Conservation (phyloP, 2,797 vertebrate genomes). For the Pachyuromys duprasi region DNA sequence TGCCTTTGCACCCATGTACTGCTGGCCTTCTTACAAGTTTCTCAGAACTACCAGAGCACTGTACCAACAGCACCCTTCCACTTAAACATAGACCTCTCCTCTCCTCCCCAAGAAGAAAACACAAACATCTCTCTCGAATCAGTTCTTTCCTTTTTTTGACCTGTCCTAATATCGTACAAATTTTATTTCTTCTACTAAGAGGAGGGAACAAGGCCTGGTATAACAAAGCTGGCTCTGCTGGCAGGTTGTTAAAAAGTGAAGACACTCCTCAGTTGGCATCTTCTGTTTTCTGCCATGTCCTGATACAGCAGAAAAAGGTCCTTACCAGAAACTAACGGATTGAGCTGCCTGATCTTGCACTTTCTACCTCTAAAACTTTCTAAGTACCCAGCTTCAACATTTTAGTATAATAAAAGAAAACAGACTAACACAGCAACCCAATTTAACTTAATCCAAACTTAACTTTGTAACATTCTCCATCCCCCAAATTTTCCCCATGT, state of each 20-base stretch:
- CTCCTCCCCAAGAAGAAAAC: neutral
- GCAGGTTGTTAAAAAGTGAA: neutral
- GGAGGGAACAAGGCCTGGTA: neutral
- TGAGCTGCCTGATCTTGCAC: neutral
- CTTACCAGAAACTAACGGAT: neutral
- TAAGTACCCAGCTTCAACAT: neutral
- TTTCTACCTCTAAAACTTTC: neutral
- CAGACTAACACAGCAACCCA: neutral
- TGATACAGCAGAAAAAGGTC: neutral
- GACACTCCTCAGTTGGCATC: neutral
- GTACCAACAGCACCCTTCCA: neutral
- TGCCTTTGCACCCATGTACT: neutral
- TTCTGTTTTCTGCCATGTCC: neutral
- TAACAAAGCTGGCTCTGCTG: neutral
- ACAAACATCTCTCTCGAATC: neutral
- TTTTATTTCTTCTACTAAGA: neutral
- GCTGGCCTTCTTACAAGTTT: neutral
- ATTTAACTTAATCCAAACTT: neutral
- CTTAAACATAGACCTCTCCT: neutral
- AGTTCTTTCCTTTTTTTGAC: neutral
- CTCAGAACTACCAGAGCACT: too few relatives aligned
- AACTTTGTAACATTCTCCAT: neutral
- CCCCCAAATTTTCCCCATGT: neutral
- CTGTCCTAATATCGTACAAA: neutral
- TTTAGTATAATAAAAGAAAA: neutral